Conservation (phyloP, 2,888 invertebrate species). For the Cantharis lateralis region DNA sequence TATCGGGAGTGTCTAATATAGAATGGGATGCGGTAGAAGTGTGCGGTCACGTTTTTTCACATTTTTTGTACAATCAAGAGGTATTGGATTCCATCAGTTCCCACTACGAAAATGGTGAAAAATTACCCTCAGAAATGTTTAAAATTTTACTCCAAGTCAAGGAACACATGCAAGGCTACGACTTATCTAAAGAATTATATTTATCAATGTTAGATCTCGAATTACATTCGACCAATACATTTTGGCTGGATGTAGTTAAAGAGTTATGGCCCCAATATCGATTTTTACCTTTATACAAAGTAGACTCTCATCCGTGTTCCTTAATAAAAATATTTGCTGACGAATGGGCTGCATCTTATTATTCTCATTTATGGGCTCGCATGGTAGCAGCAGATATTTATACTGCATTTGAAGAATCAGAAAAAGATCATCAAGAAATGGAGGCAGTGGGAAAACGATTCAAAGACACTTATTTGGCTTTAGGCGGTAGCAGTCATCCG, state of each 20-base stretch:
- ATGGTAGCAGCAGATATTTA: constrained; percentile 91
- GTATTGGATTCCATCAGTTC: constrained; percentile 66
- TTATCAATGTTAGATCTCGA: constrained; percentile 82
- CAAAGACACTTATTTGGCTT: constrained; percentile 80
- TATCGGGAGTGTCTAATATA: constrained; percentile 82
- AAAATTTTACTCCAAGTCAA: constrained; percentile 66
- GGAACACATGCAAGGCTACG: constrained; percentile 77
- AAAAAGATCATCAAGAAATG: constrained; percentile 59
- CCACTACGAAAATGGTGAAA: constrained; percentile 76
- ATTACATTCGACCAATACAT: constrained; percentile 73
- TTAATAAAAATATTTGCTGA: constrained; percentile 83
- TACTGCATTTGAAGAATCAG: constrained; percentile 79
- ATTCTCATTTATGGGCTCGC: constrained; percentile 81
- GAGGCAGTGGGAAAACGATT: constrained; percentile 71
- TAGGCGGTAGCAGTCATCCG: constrained; percentile 81
- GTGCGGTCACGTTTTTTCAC: constrained; percentile 79
- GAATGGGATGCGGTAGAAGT: constrained; percentile 94
- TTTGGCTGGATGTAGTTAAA: constrained; percentile 82
- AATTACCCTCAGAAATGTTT: constrained; percentile 69
- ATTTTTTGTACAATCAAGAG: constrained; percentile 74
- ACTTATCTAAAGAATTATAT: constrained; percentile 82
- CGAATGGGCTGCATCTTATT: constrained; percentile 86
- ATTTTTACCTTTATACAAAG: constrained; percentile 74
- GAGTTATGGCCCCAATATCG: constrained; percentile 82
- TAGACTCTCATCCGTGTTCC: constrained; percentile 84